A percentile compares a stretch with the other conserved stretches of the same genome.
Conservation (phyloP, 2,797 vertebrate genomes). For the Acridotheres tristis region DNA sequence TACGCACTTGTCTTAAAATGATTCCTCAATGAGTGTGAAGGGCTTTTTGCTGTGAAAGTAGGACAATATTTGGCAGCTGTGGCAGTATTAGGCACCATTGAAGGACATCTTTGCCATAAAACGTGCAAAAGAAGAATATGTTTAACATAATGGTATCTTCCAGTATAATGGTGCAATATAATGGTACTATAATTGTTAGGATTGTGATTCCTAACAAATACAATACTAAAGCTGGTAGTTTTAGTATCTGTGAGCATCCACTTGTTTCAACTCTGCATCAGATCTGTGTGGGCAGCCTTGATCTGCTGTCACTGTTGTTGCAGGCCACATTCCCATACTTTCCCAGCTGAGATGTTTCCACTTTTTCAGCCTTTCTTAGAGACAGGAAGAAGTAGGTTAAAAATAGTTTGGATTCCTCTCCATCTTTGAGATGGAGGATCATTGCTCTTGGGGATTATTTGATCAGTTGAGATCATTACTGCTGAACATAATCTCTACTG, state of each 20-base stretch:
- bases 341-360: neutral
- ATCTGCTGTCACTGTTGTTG: neutral
- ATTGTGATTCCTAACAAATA: neutral
- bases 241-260: neutral
- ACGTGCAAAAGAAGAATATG: neutral
- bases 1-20: neutral
- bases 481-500: neutral
- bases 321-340: neutral
- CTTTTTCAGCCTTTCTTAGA: neutral
- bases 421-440: neutral
- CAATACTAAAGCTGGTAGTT: neutral
- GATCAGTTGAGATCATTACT: neutral
- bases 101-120: neutral
- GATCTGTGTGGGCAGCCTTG: neutral
- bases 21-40: neutral
- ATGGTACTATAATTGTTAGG: neutral
- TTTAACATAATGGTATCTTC: neutral
- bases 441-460: neutral
- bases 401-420: neutral
- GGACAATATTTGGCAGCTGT: neutral
- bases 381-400: neutral
- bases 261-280: neutral
- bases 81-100: neutral
- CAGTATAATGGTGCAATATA: neutral
- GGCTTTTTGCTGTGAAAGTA: neutral